phyloP scores from a whole-genome alignment of 2,113 vertebrate species.

The Scomber scombrus region DNA sequence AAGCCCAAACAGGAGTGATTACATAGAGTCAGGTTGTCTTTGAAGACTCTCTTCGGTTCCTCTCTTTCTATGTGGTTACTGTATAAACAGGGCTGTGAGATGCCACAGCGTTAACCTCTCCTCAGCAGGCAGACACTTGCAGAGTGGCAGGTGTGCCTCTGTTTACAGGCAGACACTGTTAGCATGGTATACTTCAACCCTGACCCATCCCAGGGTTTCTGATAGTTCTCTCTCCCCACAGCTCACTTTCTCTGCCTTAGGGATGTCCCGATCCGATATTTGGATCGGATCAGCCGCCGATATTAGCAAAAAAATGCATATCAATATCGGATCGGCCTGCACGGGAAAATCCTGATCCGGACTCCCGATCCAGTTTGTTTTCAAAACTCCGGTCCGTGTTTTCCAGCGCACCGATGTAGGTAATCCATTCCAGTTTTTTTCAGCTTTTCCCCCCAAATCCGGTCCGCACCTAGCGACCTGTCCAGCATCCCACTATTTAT shows the following conservation, averaged over 20 bases:
- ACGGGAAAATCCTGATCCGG: no score
- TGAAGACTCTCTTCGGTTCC: slow-evolving; percentile 75
- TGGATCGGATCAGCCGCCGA: no score
- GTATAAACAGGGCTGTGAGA: slow-evolving; percentile 67
- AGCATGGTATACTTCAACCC: slow-evolving; percentile 50
- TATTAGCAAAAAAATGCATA: no score
- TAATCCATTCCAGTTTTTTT: no score
- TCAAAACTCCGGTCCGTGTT: no score
- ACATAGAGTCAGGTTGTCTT: slow-evolving; percentile 80
- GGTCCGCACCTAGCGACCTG: no score
- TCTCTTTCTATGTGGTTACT: slow-evolving; percentile 74
- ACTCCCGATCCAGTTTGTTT: no score
- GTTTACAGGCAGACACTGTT: slow-evolving; percentile 63
- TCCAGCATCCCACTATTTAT: no score
- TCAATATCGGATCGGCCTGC: no score
- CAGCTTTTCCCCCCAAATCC: no score
- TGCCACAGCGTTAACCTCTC: slow-evolving; percentile 50
- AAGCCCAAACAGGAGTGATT: slow-evolving; percentile 81
- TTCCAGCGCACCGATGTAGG: no score
- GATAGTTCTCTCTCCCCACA: slow-evolving; percentile 18
- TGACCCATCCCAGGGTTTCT: slow-evolving; percentile 54
- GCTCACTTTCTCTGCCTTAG: slow-evolving; percentile 52
- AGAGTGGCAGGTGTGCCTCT: slow-evolving; percentile 65
- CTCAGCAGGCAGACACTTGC: slow-evolving; percentile 64
- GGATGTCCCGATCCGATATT: no score